Conservation (phyloP, 30 jellyfish, hydroid and myxozoan genomes). For the Hydractinia symbiolongicarpus region DNA sequence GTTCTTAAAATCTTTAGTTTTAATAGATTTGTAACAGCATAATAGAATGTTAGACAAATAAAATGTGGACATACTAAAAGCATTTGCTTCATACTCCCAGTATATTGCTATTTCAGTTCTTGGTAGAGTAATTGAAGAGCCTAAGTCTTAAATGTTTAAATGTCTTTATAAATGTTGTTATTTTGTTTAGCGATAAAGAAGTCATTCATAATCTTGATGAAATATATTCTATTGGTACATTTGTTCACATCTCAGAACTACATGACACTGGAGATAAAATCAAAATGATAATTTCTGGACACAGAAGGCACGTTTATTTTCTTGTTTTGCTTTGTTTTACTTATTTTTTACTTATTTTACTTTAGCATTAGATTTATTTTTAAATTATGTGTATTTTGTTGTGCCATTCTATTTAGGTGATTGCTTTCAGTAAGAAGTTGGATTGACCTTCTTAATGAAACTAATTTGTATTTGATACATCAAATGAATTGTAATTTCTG, state of each 20-base stretch:
- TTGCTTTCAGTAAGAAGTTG: too few relatives aligned
- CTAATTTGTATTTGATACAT: background rate
- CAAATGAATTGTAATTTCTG: background rate
- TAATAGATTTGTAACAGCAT: too few relatives aligned
- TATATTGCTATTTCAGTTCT: background rate
- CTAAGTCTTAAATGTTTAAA: too few relatives aligned
- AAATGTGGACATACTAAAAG: background rate
- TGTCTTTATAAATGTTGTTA: background rate
- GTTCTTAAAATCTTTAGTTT: too few relatives aligned
- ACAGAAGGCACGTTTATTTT: conserved; percentile 54
- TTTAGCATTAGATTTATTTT: too few relatives aligned
- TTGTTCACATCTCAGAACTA: conserved; percentile 85
- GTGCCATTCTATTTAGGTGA: too few relatives aligned
- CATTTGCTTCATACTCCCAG: background rate
- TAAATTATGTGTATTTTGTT: too few relatives aligned
- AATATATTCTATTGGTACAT: conserved; percentile 71
- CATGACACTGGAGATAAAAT: conserved; percentile 89
- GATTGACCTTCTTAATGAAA: background rate
- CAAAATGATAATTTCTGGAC: conserved; percentile 80
- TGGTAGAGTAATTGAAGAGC: background rate
- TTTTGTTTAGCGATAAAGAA: conserved; percentile 62
- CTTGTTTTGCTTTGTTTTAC: too few relatives aligned
- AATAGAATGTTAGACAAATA: background rate
- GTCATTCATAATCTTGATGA: conserved; percentile 72
- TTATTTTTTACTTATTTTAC: too few relatives aligned